Percentiles rank a stretch among this genome's conserved stretches.
Evolutionary conservation across 2,888 invertebrate species (phyloP).

Genomic region (Siphonodentalium dalli): DNA sequence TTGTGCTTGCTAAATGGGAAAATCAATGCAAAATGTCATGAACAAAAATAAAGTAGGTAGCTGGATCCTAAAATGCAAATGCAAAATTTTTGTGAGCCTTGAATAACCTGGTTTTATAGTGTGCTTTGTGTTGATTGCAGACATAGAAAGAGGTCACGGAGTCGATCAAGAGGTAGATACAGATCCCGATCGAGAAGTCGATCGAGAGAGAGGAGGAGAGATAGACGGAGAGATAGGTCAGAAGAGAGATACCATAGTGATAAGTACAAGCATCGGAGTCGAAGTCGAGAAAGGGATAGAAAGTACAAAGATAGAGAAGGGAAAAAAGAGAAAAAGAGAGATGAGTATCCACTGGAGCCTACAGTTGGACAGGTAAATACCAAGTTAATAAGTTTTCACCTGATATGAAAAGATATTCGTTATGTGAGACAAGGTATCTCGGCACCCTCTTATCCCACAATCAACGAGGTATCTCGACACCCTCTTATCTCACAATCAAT

Average conservation of each 20-base stretch:
- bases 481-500: too few species aligned
- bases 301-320: constrained; percentile 10
- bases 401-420: too few species aligned
- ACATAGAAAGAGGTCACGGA: constrained; percentile 19
- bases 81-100: too few species aligned
- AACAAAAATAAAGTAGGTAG: too few species aligned
- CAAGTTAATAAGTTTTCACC: too few species aligned
- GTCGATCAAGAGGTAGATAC: constrained; percentile 25
- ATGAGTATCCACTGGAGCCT: constrained; percentile 66
- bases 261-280: constrained; percentile 24
- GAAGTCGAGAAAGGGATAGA: constrained; percentile 25
- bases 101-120: too few species aligned
- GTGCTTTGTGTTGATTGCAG: background rate
- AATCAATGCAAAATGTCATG: too few species aligned
- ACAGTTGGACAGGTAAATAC: constrained; percentile 66
- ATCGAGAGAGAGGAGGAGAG: constrained; percentile 38
- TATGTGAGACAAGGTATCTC: background rate
- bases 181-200: constrained; percentile 35
- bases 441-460: too few species aligned
- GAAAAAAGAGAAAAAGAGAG: constrained; percentile 11
- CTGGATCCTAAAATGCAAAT: too few species aligned
- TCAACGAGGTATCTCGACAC: too few species aligned
- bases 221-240: constrained; percentile 39
- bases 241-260: constrained; percentile 36
- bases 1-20: background rate